A percentile compares a stretch with the other conserved stretches of the same genome.
phyloP scores from a whole-genome alignment of 2,797 vertebrate genomes.

The Propithecus deckenii region DNA sequence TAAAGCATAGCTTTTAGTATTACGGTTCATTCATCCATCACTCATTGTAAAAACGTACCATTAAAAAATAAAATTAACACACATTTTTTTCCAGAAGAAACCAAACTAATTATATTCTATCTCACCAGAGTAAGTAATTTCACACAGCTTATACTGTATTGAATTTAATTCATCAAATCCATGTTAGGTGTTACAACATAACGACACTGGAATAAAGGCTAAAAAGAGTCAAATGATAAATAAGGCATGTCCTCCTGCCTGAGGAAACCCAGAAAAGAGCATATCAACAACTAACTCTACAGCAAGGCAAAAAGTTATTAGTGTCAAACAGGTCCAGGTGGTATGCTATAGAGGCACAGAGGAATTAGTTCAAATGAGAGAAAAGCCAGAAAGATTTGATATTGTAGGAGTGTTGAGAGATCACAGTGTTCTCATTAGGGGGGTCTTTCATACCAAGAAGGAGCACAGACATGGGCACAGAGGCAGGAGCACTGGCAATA shows the following conservation, averaged over 20 bases:
- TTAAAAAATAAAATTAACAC: slow-evolving; percentile 33
- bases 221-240: not conserved
- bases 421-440: not conserved
- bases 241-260: not conserved
- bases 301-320: not conserved
- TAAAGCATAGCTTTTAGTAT: not conserved
- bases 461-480: not conserved
- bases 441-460: not conserved
- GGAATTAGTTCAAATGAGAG: not conserved
- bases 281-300: not conserved
- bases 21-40: not conserved
- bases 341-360: not conserved
- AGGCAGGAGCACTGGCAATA: rapidly evolving
- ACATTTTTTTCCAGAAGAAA: not conserved
- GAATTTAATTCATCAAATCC: not conserved
- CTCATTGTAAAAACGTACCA: slow-evolving; percentile 24
- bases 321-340: not conserved
- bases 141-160: not conserved
- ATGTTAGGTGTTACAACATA: not conserved
- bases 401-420: not conserved
- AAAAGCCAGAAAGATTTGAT: not conserved
- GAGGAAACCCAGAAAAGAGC: not conserved
- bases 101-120: not conserved
- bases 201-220: not conserved
- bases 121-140: not conserved